Evolutionary conservation across 2,113 vertebrate genomes (phyloP), one percentile per base, ranked within the genome.

Genomic region (Anhinga anhinga): DNA sequence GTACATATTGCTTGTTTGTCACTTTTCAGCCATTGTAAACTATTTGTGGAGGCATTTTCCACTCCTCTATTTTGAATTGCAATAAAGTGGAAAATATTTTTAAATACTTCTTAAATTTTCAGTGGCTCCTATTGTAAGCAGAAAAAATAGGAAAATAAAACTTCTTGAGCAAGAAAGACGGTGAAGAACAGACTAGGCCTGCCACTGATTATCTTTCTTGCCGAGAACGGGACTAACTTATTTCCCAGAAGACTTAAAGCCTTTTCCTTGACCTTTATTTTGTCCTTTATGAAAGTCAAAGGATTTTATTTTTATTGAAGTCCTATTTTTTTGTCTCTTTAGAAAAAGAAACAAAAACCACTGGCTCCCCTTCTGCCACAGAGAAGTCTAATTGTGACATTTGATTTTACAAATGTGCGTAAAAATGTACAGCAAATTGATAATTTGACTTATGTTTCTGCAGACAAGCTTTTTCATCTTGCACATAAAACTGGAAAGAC

Each of bases 181-280:
- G 20, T 5, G 34, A 72, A 78, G 38, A 90, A 30, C 74, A 90
- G 81, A 47, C 32, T n/a, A 65, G 20, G 12, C 14, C 29, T 88
- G 45, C 47, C 80, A 50, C 69, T 71, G 62, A 65, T 94, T 30
- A 61, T 50, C 49, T 84, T 72, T 83, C 90, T 90, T 79, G 80
- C 58, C 89, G 72, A 88, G 56, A 94, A 30, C 23, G 67, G 42
- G 49, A 47, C 61, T 58, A 52, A 66, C 61, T 79, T 95, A 95
- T 95, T 96, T 94, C 94, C 86, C 78, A 82, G 52, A 74, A 85
- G 81, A 86, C 36, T 50, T 72, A 42, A 34, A 79, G 53, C n/a
- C 88, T 97, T 92, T 96, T 88, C 78, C 18, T 73, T 96, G 90
- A 96, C 80, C 89, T 98, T 95, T 97, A 78, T 76, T 94, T 89